Conservation (phyloP, 2,113 vertebrate genomes). For the Laticauda laticaudata region DNA sequence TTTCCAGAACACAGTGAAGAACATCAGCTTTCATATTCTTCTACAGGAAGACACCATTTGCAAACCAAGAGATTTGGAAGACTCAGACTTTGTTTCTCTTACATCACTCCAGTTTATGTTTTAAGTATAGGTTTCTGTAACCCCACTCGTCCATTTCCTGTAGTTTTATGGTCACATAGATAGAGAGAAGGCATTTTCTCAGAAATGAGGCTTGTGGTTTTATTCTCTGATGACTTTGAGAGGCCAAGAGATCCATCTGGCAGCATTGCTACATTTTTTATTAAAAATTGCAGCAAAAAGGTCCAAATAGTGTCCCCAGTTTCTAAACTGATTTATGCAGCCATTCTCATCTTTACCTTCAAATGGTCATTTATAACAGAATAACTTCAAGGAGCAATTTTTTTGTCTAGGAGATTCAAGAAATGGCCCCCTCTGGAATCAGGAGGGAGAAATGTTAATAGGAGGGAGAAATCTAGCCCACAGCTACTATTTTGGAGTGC, state of each 20-base stretch:
- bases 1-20: background rate
- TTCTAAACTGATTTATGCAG: rapidly evolving
- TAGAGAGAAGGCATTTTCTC: constrained; percentile 1
- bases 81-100: background rate
- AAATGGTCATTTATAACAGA: background rate
- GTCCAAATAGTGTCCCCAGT: background rate
- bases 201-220: constrained; percentile 30
- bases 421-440: background rate
- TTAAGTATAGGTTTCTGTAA: background rate
- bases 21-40: background rate
- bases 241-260: background rate
- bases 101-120: background rate
- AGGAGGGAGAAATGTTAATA: background rate
- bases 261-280: background rate
- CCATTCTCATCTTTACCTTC: constrained; percentile 8
- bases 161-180: background rate
- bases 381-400: background rate
- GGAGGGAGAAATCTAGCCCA: background rate
- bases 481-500: background rate
- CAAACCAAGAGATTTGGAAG: background rate
- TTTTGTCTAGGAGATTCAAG: rapidly evolving
- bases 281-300: background rate
- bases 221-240: constrained; percentile 15
- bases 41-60: background rate
- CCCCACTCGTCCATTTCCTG: background rate